These are phyloP conservation scores for Empis livida DNA, from an alignment of 2,888 invertebrate species.

Conservation along the genomic window DNA sequence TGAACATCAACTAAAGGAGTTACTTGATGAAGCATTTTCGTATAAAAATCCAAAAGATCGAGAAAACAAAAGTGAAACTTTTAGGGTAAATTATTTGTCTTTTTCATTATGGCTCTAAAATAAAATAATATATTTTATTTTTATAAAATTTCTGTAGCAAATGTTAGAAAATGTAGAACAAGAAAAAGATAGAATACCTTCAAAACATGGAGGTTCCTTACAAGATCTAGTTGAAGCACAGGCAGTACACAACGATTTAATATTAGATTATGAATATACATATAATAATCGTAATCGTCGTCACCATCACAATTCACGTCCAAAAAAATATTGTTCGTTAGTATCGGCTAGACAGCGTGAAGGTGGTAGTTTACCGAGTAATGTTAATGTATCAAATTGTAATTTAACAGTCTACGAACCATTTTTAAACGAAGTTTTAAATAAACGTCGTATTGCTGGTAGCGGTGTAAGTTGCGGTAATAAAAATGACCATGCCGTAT, in stretches of 20 bases:
- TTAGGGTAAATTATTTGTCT: constrained; percentile 46
- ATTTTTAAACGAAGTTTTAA: constrained; percentile 17
- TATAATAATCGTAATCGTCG: constrained; percentile 20
- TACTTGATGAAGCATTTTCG: constrained; percentile 71
- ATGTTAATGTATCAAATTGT: constrained; percentile 39
- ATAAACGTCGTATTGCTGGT: neutral
- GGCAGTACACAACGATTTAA: constrained; percentile 29
- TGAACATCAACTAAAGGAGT: constrained; percentile 60
- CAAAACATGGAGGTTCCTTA: constrained; percentile 44
- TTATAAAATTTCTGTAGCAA: constrained; percentile 40
- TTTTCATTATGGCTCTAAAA: neutral
- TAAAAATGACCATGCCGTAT: constrained; percentile 8
- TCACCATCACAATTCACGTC: constrained; percentile 31
- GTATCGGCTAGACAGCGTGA: constrained; percentile 44
- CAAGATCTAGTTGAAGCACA: constrained; percentile 47
- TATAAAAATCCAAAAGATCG: constrained; percentile 77
- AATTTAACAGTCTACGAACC: constrained; percentile 17
- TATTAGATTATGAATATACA: constrained; percentile 30
- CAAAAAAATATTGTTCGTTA: constrained; percentile 29
- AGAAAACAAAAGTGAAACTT: constrained; percentile 70
- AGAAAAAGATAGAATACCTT: constrained; percentile 42
- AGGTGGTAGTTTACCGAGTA: constrained; percentile 49
- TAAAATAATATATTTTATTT: constrained; percentile 2
- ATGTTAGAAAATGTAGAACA: constrained; percentile 64
- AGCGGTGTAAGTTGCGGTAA: constrained; percentile 3